These are phyloP conservation scores for Dreissena polymorpha DNA, from an alignment of 1,140 invertebrate genomes.

Conservation along the genomic window DNA sequence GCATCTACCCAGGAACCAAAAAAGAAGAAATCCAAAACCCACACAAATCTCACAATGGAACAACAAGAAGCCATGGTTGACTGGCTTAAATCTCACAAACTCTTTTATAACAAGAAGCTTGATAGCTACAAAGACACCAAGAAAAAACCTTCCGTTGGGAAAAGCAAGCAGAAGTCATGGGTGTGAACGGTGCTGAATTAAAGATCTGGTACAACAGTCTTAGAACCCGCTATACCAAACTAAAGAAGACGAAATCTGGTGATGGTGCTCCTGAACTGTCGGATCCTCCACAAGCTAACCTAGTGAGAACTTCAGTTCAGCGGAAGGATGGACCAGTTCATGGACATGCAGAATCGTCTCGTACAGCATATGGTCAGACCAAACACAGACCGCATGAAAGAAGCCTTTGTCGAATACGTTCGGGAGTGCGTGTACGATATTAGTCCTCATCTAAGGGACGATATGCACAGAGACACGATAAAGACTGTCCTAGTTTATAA, in stretches of 20 bases:
- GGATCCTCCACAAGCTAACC: conserved; percentile 6
- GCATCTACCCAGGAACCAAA: no score
- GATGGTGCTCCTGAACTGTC: conserved; percentile 18
- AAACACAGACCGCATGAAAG: conserved; percentile 18
- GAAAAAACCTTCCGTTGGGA: conserved; percentile 7
- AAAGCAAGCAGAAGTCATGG: conserved; percentile 26
- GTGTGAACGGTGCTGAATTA: neutral
- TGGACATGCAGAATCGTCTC: conserved; percentile 9
- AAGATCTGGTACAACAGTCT: conserved; percentile 22
- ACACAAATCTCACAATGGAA: conserved; percentile 3
- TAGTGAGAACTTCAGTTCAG: conserved; percentile 5
- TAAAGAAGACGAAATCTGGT: conserved; percentile 25
- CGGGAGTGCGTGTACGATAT: conserved; percentile 7
- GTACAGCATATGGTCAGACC: conserved; percentile 17
- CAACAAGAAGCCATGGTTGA: neutral
- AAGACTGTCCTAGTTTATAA: no score
- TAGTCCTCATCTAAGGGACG: neutral
- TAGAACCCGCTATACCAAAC: conserved; percentile 9
- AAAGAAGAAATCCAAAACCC: conserved; percentile 4
- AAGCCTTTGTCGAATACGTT: conserved; percentile 10
- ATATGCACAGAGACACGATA: no score
- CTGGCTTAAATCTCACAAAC: neutral
- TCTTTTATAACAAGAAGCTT: conserved; percentile 24
- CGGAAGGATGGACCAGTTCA: conserved; percentile 19
- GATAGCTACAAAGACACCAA: conserved; percentile 3